These are phyloP conservation scores for Pseudochirops cupreus DNA, from an alignment of 2,797 vertebrate species.

Conservation along the genomic window DNA sequence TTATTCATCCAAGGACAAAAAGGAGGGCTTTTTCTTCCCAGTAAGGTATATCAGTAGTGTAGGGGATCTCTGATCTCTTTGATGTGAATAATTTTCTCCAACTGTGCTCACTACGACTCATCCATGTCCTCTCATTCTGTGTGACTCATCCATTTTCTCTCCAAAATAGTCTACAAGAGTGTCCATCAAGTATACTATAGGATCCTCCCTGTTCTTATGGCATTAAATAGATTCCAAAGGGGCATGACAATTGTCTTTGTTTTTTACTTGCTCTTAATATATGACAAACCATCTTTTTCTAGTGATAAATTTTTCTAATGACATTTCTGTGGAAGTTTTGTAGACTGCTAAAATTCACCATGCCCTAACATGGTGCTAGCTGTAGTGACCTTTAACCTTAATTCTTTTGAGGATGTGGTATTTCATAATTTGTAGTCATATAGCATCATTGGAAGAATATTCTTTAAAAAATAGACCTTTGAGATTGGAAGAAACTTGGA, in stretches of 20 bases:
- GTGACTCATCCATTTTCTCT: neutral
- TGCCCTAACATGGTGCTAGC: neutral
- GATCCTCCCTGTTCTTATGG: neutral
- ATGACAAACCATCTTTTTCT: neutral
- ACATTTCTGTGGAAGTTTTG: neutral
- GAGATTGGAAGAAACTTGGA: neutral
- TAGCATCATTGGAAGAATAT: neutral
- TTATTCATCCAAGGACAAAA: neutral
- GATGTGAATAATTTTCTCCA: no score
- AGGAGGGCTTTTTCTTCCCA: no score
- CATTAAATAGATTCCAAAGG: neutral
- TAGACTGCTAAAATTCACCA: neutral
- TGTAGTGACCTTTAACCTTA: neutral
- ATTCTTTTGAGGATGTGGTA: neutral
- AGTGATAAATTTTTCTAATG: neutral
- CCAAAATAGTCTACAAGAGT: neutral
- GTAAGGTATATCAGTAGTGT: neutral
- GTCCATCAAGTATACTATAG: neutral
- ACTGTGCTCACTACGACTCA: no score
- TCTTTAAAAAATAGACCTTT: neutral
- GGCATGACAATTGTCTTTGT: neutral
- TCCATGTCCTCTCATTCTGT: neutral
- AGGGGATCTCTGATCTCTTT: no score
- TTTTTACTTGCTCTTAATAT: neutral
- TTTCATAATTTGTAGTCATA: neutral